Evolutionary conservation across 2,888 invertebrate genomes (phyloP).

Genomic region (Dilophus febrilis): DNA sequence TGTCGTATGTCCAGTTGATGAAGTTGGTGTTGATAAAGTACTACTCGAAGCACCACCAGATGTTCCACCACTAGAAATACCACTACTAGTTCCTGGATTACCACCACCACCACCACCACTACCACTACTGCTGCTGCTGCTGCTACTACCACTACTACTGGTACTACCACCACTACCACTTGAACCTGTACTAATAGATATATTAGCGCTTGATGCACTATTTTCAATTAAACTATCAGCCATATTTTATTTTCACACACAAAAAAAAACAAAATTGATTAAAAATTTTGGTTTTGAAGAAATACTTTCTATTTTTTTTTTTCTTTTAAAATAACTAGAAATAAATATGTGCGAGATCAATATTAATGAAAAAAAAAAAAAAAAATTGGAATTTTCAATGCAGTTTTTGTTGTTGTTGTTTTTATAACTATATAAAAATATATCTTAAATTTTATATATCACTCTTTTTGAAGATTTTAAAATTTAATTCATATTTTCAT

Average conservation of each 20-base stretch:
- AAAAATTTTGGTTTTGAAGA: no score
- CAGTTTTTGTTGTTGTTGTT: no score
- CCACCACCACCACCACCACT: slow-evolving; percentile 3
- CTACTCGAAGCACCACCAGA: slow-evolving; percentile 5
- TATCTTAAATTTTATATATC: no score
- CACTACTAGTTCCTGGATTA: slow-evolving; percentile 10
- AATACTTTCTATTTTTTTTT: no score
- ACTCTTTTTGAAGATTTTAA: no score
- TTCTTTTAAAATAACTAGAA: no score
- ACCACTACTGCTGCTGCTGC: slow-evolving; percentile 8
- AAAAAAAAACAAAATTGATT: no score
- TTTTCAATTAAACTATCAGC: slow-evolving; percentile 34
- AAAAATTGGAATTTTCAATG: no score
- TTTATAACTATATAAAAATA: no score
- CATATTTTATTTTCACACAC: slow-evolving; percentile 30
- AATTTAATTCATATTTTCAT: no score
- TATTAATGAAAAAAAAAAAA: no score
- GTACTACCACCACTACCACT: background rate
- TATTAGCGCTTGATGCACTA: slow-evolving; percentile 21
- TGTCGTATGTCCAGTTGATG: slow-evolving; percentile 20
- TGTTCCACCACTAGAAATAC: slow-evolving; percentile 3
- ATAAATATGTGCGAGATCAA: no score
- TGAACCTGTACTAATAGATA: background rate
- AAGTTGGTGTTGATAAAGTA: slow-evolving; percentile 16
- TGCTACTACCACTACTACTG: slow-evolving; percentile 8